These are phyloP conservation scores for Choloepus didactylus DNA, from an alignment of 2,797 vertebrate genomes.

Conservation along the genomic window DNA sequence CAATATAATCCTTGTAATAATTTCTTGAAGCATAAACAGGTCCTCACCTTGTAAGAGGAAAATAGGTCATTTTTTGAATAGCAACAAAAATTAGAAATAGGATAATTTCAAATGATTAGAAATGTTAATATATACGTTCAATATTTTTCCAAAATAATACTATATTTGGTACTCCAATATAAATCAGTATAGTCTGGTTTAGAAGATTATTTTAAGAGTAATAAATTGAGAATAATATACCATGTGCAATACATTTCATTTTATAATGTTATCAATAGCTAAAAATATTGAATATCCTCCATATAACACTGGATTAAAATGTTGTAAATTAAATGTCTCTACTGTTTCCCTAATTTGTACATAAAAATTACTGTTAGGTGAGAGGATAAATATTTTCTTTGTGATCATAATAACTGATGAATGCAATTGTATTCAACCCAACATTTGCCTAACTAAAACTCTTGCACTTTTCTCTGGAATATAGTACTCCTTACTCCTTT, in stretches of 20 bases:
- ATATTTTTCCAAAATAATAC: slow-evolving; percentile 26
- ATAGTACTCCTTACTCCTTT: neutral
- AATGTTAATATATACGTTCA: neutral
- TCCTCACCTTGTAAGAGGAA: neutral
- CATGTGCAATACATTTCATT: neutral
- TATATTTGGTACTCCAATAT: neutral
- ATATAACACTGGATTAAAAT: neutral
- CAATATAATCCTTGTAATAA: neutral
- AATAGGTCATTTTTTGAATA: neutral
- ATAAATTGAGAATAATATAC: neutral
- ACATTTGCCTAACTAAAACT: neutral
- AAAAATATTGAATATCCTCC: neutral
- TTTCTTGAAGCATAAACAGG: neutral
- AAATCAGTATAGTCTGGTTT: neutral
- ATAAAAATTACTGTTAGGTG: neutral
- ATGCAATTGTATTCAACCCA: neutral
- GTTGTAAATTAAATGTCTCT: neutral
- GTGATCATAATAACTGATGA: neutral
- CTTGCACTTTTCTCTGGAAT: neutral
- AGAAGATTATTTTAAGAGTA: neutral
- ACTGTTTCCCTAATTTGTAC: neutral
- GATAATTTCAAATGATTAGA: neutral
- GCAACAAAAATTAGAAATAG: neutral
- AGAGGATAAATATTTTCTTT: neutral
- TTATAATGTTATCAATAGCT: neutral